These are phyloP conservation scores for Drosophila macrothrix DNA, from an alignment of 2,888 invertebrate species.

Conservation along the genomic window DNA sequence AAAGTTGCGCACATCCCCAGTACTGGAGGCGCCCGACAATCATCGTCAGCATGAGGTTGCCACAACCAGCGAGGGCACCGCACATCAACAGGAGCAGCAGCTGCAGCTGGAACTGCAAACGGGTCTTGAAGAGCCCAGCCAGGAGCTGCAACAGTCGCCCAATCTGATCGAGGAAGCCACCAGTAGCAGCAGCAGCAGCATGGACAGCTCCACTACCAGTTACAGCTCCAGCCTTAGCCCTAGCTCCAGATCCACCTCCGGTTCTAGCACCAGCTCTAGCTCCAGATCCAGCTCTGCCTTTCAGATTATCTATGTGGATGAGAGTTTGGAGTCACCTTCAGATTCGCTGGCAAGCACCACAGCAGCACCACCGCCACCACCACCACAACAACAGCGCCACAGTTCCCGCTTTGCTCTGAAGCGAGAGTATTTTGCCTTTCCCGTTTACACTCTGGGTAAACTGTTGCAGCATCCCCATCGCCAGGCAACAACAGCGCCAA, in stretches of 20 bases:
- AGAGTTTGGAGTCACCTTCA: constrained; percentile 68
- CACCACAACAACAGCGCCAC: constrained; percentile 26
- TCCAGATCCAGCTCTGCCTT: constrained; percentile 46
- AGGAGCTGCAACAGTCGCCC: constrained; percentile 12
- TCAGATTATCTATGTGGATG: constrained; percentile 76
- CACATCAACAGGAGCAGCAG: constrained; percentile 4
- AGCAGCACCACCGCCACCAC: neutral
- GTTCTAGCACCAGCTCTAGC: constrained; percentile 9
- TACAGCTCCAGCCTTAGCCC: constrained; percentile 5
- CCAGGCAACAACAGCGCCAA: neutral
- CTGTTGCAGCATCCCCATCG: constrained; percentile 52
- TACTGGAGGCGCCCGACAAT: constrained; percentile 54
- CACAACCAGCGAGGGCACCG: neutral
- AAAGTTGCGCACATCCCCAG: constrained; percentile 22
- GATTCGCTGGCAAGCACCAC: constrained; percentile 25
- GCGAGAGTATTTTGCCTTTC: constrained; percentile 76
- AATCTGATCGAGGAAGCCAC: neutral
- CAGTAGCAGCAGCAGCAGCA: constrained; percentile 4
- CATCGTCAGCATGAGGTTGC: constrained; percentile 54
- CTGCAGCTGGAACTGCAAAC: constrained; percentile 10
- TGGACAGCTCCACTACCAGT: neutral
- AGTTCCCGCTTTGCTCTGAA: constrained; percentile 72
- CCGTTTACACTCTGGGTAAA: constrained; percentile 75
- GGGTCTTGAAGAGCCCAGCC: constrained; percentile 4
- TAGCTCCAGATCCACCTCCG: constrained; percentile 30